Evolutionary conservation across 1,140 invertebrate species (phyloP).

Genomic region (Drosophila subobscura): DNA sequence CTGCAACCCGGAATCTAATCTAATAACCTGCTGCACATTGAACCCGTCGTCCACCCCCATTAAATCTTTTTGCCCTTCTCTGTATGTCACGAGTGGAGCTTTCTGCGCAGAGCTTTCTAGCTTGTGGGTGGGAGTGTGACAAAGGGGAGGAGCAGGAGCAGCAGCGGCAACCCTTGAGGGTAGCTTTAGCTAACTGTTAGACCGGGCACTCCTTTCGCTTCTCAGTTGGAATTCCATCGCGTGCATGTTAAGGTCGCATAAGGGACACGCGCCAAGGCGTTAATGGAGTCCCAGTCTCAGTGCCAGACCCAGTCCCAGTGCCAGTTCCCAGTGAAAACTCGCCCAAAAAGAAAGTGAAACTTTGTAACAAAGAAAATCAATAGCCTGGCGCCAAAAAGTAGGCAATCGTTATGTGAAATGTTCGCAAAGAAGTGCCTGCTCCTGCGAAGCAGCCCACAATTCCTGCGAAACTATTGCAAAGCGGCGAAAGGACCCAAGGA

Average conservation of each 20-base stretch:
- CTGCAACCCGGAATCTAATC: constrained; percentile 18
- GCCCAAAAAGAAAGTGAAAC: constrained; percentile 23
- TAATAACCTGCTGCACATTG: constrained; percentile 33
- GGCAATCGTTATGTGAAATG: constrained; percentile 74
- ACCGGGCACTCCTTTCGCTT: constrained; percentile 72
- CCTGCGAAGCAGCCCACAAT: constrained; percentile 48
- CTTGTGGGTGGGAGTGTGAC: background rate
- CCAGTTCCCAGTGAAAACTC: constrained; percentile 25
- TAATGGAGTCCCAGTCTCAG: constrained; percentile 32
- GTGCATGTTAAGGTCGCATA: constrained; percentile 73
- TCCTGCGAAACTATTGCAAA: constrained; percentile 50
- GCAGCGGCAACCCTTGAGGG: constrained; percentile 8
- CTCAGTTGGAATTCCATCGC: constrained; percentile 69
- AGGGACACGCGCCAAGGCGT: constrained; percentile 44
- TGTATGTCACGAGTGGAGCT: constrained; percentile 8
- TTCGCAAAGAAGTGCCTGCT: constrained; percentile 58
- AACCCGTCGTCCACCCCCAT: constrained; percentile 14
- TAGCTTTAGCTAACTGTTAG: constrained; percentile 56
- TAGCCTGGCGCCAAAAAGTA: constrained; percentile 60
- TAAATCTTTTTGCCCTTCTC: constrained; percentile 3
- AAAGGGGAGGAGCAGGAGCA: constrained; percentile 17
- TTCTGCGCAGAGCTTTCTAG: constrained; percentile 1
- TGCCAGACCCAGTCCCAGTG: background rate
- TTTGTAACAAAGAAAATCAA: constrained; percentile 50
- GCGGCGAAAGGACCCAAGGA: constrained; percentile 7